Evolutionary conservation across 2,888 invertebrate species (phyloP), one percentile per base, ranked within the genome.

Genomic region (Cyclophora punctaria): DNA sequence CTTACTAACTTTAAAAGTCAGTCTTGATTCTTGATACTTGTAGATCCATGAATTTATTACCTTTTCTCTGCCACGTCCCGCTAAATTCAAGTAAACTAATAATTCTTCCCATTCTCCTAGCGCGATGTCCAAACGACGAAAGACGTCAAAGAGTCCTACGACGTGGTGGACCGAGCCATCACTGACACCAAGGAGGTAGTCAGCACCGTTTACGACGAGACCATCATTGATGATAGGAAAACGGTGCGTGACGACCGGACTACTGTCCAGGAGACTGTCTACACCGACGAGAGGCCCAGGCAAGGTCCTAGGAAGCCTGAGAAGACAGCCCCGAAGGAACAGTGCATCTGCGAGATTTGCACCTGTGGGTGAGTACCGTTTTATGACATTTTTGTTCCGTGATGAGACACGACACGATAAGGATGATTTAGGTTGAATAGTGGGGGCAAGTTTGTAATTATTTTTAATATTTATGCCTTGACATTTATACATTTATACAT

Each of bases 311-410:
- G 75, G 71, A 83, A 80, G 74, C 83, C 85, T 50, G 82, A 85
- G 60, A 82, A 81, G 59, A 63, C 61, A 49, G 67, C 76, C 45
- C 78, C 86, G 60, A 94, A 93, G 73, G 96, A 96, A 72, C 94
- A 95, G 79, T 96, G 96, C 78, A 95, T 96, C 69, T 96, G 96
- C 76, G 95, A 96, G 87, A 93, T 96, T 58, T 96, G 96, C 79
- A 96, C 95, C 71, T 96, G 96, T 87, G 96, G 96, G 96, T 96
- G 83, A 93, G 95, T 91, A 47, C 7, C 3, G 49, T 44, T 41
- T 43, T 4, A 40, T 44, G 20, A 46, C 44, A 20, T 48, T 47
- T 48, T 47, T 35, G 37, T 33, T 20, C 33, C 5, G 3, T 44
- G 20, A 48, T 53, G n/a, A 48, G 46, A 55, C 47, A 53, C 60